These are phyloP conservation scores for Stichodactyla mertensii DNA, from an alignment of 64 coral and sea anemone species.

Conservation along the genomic window DNA sequence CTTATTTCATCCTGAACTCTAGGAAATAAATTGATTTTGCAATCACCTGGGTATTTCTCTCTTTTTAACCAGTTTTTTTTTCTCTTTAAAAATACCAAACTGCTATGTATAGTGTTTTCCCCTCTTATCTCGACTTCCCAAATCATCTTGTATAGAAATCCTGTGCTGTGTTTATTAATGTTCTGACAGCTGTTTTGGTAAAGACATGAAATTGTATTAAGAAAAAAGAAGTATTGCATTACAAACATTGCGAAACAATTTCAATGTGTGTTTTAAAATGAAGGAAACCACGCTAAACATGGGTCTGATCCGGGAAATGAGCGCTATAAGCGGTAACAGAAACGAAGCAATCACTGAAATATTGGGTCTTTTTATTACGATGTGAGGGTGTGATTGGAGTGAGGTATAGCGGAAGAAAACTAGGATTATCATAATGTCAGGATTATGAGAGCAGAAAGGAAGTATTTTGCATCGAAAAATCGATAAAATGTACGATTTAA, in stretches of 20 bases:
- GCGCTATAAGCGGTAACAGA: background rate
- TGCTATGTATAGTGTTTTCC: too few species aligned
- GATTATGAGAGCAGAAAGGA: background rate
- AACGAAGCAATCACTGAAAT: background rate
- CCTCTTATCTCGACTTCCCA: too few species aligned
- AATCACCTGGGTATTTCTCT: too few species aligned
- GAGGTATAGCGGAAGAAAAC: background rate
- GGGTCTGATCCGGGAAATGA: background rate
- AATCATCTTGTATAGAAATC: too few species aligned
- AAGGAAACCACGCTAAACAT: background rate
- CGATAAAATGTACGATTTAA: conserved; percentile 4
- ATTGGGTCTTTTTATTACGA: background rate
- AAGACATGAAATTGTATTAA: background rate
- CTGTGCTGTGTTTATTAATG: too few species aligned
- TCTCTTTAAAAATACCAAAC: background rate
- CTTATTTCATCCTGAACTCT: too few species aligned
- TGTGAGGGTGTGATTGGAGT: background rate
- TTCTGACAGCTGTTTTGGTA: background rate
- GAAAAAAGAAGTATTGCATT: background rate
- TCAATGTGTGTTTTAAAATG: background rate
- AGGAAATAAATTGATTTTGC: too few species aligned
- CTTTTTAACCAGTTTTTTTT: too few species aligned
- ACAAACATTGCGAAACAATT: too few species aligned
- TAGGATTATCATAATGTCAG: background rate
- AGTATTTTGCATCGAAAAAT: background rate